Evolutionary conservation across 2,888 invertebrate species (phyloP), one percentile per base, ranked within the genome.

Genomic region (Torymus aiolomorphi): DNA sequence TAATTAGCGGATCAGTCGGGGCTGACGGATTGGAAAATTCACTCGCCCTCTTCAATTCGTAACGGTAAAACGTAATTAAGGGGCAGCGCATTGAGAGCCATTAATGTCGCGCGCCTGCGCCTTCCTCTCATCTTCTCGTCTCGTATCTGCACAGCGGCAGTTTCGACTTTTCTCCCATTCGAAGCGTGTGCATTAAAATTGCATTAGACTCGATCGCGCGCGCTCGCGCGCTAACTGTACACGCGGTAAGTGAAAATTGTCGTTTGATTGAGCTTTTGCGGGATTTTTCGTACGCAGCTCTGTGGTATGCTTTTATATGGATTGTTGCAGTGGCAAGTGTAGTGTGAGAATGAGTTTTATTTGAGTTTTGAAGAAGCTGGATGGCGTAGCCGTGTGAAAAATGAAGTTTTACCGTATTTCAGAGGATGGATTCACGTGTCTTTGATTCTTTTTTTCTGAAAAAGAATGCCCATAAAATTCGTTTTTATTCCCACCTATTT

Each of bases 31-130:
- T 24, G 73, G 57, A 59, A 65, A 67, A 78, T 67, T 62, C 67
- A 59, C 20, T 61, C 16, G 20, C 18, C 42, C 42, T 8, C 0
- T 8, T 42, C 8, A 5, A 8, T 5, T 42, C 1, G 63, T 0
- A 78, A 78, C 81, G 81, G 81, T 75, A 81, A 71, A 78, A 31
- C 67, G 75, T 78, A 78, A 81, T 81, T 78, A 81, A 81, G 80
- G 74, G 73, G 76, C 80, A 67, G 16, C 42, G 42, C 57, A 59
- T 76, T 66, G 76, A 71, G 76, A 54, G 69, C 73, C 80, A 78
- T 81, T 81, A 81, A 81, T 78, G 80, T 81, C 77, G 77, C 77
- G 51, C 11, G 18, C 54, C 52, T 69, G 14, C 42, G 66, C 54
- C 52, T 69, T 49, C 18, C 11, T 73, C 59, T 62, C 62, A 16